phyloP scores from a whole-genome alignment of 1,140 invertebrate species.

The Metaphire vulgaris region DNA sequence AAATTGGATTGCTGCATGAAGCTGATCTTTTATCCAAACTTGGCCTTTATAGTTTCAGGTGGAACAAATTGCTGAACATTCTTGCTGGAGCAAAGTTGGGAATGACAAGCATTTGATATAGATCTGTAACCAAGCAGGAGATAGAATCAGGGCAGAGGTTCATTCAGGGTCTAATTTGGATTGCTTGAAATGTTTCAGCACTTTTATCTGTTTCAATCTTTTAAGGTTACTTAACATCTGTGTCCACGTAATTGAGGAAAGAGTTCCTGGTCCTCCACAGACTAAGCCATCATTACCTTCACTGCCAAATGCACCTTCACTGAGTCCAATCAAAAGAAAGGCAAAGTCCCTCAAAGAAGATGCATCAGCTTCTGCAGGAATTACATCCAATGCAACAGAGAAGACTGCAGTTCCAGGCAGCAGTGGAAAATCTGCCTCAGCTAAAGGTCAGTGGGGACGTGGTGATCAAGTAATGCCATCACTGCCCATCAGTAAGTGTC shows the following conservation, averaged over 20 bases:
- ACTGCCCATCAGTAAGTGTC: no score
- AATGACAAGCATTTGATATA: no score
- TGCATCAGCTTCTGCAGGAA: not conserved
- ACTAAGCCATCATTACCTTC: constrained; percentile 49
- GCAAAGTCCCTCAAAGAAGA: constrained; percentile 40
- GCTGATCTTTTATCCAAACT: no score
- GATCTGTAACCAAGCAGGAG: no score
- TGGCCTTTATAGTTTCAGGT: no score
- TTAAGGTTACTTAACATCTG: constrained; percentile 64
- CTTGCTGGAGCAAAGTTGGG: no score
- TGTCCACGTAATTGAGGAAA: constrained; percentile 69
- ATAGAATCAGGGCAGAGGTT: no score
- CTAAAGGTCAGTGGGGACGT: not conserved
- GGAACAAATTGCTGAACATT: no score
- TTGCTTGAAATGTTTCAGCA: no score
- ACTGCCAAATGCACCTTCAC: constrained; percentile 50
- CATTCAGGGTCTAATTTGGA: no score
- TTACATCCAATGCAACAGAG: not conserved
- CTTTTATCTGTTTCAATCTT: constrained; percentile 1
- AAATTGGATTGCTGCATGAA: no score
- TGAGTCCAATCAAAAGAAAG: constrained; percentile 54
- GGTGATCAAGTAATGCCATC: not conserved
- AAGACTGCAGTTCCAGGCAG: not conserved
- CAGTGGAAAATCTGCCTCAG: not conserved
- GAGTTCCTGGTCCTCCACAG: constrained; percentile 57